Evolutionary conservation across 2,888 invertebrate genomes (phyloP).

Genomic region (Acanthosoma haemorrhoidale): DNA sequence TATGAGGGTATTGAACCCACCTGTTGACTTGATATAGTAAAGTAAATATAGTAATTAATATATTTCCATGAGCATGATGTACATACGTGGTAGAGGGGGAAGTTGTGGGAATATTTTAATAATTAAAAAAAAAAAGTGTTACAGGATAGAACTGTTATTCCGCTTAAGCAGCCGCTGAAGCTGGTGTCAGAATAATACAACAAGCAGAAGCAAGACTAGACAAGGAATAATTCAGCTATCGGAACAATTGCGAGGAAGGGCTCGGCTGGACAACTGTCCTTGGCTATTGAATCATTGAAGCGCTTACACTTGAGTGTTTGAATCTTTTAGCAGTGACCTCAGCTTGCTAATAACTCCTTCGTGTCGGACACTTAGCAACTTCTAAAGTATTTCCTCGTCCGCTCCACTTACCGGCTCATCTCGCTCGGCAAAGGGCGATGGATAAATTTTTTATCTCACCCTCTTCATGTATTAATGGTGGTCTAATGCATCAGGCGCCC

Average conservation of each 20-base stretch:
- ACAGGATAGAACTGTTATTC: too few relatives aligned
- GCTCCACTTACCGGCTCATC: not conserved
- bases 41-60: too few relatives aligned
- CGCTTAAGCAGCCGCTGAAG: too few relatives aligned
- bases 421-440: not conserved
- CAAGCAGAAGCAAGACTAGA: not conserved
- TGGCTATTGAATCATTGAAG: slow-evolving; percentile 8
- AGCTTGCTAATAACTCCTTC: not conserved
- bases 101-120: too few relatives aligned
- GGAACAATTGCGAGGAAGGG: slow-evolving; percentile 6
- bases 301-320: not conserved
- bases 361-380: not conserved
- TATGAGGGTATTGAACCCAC: too few relatives aligned
- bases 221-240: not conserved
- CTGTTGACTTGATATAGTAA: too few relatives aligned
- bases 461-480: not conserved
- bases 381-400: not conserved
- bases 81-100: too few relatives aligned
- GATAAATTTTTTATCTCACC: not conserved
- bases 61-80: too few relatives aligned
- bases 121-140: too few relatives aligned
- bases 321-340: not conserved
- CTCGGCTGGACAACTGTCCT: too few relatives aligned
- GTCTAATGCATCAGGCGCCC: not conserved
- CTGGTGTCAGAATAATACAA: not conserved